Base-by-base conservation (phyloP, 2,797 vertebrate species). In the Numenius phaeopus region DNA sequence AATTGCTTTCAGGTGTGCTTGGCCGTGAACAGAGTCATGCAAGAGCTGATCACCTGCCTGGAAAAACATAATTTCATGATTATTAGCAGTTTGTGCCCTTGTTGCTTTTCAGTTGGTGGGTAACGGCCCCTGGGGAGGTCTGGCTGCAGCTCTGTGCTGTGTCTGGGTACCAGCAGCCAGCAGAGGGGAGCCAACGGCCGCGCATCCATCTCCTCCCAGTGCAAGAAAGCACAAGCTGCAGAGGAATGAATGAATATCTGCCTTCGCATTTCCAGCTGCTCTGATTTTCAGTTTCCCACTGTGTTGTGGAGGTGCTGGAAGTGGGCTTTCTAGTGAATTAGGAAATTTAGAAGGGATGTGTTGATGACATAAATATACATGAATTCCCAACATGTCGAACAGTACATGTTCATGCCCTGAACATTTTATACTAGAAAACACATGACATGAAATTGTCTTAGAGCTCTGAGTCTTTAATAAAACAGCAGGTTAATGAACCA, bases 401-500 rank as follows among this genome's bases (percentile, higher is more conserved):
- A n/a, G 32, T 61, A 49, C 21, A 11, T 1, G 2, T 78, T 84
- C 47, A 23, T 20, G 4, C 16, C 14, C 9, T 44, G 47, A 91
- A 66, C 4, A 12, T 46, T 89, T 94, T 57, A 29, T 72, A 23
- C 42, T 80, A 40, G 64, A 87, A 76, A 94, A 86, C 40, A 49
- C 22, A 39, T 44, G 34, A 37, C 57, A 49, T 46, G 27, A 72
- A 84, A 64, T 20, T 42, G 24, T 77, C 37, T 80, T 54, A 30
- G 78, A 66, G 37, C 44, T n/a, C n/a, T n/a, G n/a, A 64, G 18
- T 40, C 34, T 87, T 79, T 83, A 89, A 80, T 87, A 75, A 32
- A 91, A 75, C 52, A 87, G 59, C 64, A 80, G 59, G 22, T 91
- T 93, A 92, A 92, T 77, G 71, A 89, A 66, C 50, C 59, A 79